Base-by-base conservation (phyloP, 2,113 vertebrate genomes). In the Oreocharis arfaki region DNA sequence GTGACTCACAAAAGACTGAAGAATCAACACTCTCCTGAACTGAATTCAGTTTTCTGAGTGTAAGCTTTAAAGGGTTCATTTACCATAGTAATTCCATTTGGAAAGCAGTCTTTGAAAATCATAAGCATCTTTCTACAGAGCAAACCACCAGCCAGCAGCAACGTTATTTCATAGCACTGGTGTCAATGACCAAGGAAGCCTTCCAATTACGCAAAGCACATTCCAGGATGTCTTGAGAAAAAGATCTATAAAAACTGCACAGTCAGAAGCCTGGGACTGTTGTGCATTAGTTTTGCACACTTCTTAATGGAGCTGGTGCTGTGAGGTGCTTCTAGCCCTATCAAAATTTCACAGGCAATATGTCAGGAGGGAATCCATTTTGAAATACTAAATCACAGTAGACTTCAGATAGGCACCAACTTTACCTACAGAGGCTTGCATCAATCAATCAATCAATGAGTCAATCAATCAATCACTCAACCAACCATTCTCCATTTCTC, bases 1-100 rank as follows among this genome's bases (percentile, higher is more conserved):
- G 24, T 77, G 84, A 92, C 83, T 94, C 92, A 95, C 73, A 84
- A 87, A 93, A 93, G 56, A 41, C 64, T 84, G 64, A 90, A 60
- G 71, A 86, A 91, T 68, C 73, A 90, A 89, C 39, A 50, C 21
- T 14, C 28, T 82, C 28, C 41, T 75, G n/a, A 95, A 75, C 32
- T 33, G 41, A 93, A 92, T 90, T 90, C 39, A 70, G 59, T 70
- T 92, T 63, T 68, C n/a, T 35, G 32, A 92, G 60, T 37, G 7
- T 56, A 67, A 80, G n/a, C 75, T 89, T 81, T 56, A 71, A 86
- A 75, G 44, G 9, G 41, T 49, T 94, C 68, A 44, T 87, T 93
- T 87, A 86, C 44, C 41, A 56, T 1, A 63, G 52, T 33, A 76
- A 92, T 59, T 47, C 69, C 57, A 75, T 64, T 84, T 84, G 73